These are phyloP conservation scores for Micrasema longulum DNA, from an alignment of 1,140 invertebrate genomes.

Conservation along the genomic window DNA sequence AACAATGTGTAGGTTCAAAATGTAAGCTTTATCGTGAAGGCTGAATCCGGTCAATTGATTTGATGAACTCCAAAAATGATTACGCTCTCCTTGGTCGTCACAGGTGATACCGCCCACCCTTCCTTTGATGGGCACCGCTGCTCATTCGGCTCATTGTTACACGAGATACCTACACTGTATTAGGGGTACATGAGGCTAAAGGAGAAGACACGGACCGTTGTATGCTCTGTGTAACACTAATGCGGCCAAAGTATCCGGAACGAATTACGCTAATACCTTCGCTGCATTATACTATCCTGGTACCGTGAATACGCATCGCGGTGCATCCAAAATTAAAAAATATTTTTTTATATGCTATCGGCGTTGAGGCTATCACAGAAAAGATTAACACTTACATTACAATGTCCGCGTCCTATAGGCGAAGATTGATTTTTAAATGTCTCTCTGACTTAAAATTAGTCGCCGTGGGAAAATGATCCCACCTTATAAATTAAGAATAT, in stretches of 20 bases:
- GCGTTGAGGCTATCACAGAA: not conserved
- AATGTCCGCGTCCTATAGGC: not conserved
- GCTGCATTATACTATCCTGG: slow-evolving; percentile 43
- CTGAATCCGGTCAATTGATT: slow-evolving; percentile 17
- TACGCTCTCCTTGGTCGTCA: not conserved
- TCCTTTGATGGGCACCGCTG: slow-evolving; percentile 47
- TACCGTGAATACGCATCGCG: not conserved
- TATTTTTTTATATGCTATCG: not conserved
- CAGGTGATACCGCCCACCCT: slow-evolving; percentile 36
- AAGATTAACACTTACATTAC: slow-evolving; percentile 19
- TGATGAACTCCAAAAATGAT: slow-evolving; percentile 31
- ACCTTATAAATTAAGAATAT: slow-evolving; percentile 32
- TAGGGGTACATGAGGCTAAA: slow-evolving; percentile 32
- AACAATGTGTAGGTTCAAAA: too few species aligned
- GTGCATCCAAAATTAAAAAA: not conserved
- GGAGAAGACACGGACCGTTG: slow-evolving; percentile 33
- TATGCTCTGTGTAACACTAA: slow-evolving; percentile 41
- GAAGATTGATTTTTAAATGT: slow-evolving; percentile 31
- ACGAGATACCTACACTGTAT: slow-evolving; percentile 33
- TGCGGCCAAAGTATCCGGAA: slow-evolving; percentile 47
- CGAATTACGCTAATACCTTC: slow-evolving; percentile 45
- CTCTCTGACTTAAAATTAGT: slow-evolving; percentile 6
- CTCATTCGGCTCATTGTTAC: slow-evolving; percentile 43
- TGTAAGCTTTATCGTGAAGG: not conserved
- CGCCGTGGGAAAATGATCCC: slow-evolving; percentile 25